Evolutionary conservation across 2,888 invertebrate species (phyloP), one percentile per base, ranked within the genome.

Genomic region (Erpobdella octoculata): DNA sequence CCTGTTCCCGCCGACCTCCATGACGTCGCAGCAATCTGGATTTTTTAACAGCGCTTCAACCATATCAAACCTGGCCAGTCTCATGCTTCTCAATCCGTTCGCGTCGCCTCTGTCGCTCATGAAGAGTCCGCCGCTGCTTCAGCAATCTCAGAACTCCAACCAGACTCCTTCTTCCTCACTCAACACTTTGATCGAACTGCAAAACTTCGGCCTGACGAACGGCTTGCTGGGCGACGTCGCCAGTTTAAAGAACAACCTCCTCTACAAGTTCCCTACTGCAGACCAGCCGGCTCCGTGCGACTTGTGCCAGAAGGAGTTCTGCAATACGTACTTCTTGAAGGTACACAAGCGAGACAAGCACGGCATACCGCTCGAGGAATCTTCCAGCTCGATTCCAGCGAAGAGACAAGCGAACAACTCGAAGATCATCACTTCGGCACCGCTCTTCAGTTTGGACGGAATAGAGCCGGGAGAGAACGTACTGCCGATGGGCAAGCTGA

Each of bases 251-350:
- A 71, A 67, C 28, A 33, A 36, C 59, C 70, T 46, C 58, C 3
- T 41, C 28, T 41, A 53, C 35, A 48, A 28, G 28, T 28, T 62
- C 53, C 15, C 65, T 33, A 82, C 82, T 74, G 76, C 81, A 41
- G 82, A 82, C 33, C 82, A 83, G 72, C 78, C 82, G 21, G 82
- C 81, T 25, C 78, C 78, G 28, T 96, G 96, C 83, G 94, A 94
- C 82, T 93, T 96, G 76, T 96, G 96, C 85, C 95, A 95, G 86
- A 96, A 96, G 84, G 95, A 97, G 85, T 86, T 98, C 78, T 98
- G 97, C 86, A 98, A 98, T 86, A 98, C 79, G 70, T 80, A 82
- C 76, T 81, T 82, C 77, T 77, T 83, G 71, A 80, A 80, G 72
- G 78, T 82, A 62, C 83, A 82, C 78, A 80, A 79, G 74, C 79